A percentile compares a stretch with the other conserved stretches of the same genome.
These are phyloP conservation scores for Scrobipalpa atriplicella DNA, from an alignment of 2,888 invertebrate species.

Conservation along the genomic window DNA sequence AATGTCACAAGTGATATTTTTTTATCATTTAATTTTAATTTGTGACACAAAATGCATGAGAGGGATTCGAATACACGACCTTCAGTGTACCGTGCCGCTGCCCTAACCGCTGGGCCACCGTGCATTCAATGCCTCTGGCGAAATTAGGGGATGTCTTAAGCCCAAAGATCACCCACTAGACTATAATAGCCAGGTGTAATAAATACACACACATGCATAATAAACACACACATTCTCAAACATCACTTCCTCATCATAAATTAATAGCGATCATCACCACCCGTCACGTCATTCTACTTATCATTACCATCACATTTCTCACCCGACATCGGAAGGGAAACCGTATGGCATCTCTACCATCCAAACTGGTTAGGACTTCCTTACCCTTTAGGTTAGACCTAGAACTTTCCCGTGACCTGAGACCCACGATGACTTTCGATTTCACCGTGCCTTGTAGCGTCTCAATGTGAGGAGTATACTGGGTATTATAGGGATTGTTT, in stretches of 20 bases:
- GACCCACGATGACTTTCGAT: conserved; percentile 42
- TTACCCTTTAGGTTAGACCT: conserved; percentile 36
- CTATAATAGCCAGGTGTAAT: too few species aligned
- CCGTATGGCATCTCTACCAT: not conserved
- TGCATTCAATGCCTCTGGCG: too few species aligned
- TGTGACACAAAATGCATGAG: too few species aligned
- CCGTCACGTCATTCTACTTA: not conserved
- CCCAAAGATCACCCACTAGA: too few species aligned
- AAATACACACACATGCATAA: too few species aligned
- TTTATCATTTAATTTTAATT: too few species aligned
- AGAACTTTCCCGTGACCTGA: conserved; percentile 43
- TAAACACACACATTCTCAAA: too few species aligned
- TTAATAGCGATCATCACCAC: not conserved
- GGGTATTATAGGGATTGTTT: not conserved
- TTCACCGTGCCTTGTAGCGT: conserved; percentile 35
- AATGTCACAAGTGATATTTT: too few species aligned
- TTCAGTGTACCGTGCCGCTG: too few species aligned
- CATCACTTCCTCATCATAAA: conserved; percentile 3
- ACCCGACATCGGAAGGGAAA: conserved; percentile 19
- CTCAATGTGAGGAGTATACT: conserved; percentile 7
- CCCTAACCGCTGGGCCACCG: too few species aligned
- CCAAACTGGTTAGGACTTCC: conserved; percentile 30
- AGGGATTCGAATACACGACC: too few species aligned
- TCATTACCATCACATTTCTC: not conserved
- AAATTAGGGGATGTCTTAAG: too few species aligned